Conservation (phyloP, 2,797 vertebrate species). For the Clamator glandarius region DNA sequence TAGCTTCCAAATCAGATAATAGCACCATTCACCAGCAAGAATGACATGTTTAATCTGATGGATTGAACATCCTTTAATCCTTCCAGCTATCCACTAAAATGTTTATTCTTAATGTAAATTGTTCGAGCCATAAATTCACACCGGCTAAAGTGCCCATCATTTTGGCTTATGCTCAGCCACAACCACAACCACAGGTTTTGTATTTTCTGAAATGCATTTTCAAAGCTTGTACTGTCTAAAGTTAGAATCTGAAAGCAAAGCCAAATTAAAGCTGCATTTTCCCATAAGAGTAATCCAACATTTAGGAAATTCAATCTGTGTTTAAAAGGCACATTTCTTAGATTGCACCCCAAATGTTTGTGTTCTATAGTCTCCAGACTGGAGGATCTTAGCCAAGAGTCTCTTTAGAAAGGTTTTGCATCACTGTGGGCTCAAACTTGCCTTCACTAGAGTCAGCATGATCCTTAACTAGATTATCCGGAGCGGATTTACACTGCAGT, state of each 20-base stretch:
- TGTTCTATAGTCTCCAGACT: background rate
- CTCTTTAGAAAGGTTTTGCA: background rate
- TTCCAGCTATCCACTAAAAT: conserved; percentile 56
- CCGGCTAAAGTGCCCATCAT: background rate
- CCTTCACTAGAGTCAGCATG: background rate
- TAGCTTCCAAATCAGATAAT: conserved; percentile 17
- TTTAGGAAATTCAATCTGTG: background rate
- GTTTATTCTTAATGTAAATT: conserved; percentile 62
- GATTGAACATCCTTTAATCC: conserved; percentile 61
- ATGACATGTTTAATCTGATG: conserved; percentile 40
- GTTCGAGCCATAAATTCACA: conserved; percentile 63
- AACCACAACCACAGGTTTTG: background rate
- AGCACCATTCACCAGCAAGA: conserved; percentile 28
- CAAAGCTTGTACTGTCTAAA: background rate
- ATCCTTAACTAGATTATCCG: background rate
- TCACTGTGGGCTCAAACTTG: background rate
- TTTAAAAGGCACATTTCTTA: background rate
- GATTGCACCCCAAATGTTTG: background rate
- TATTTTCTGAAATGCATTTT: conserved; percentile 34
- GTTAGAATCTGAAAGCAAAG: background rate
- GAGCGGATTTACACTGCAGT: background rate
- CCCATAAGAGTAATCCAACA: background rate
- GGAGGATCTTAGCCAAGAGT: background rate
- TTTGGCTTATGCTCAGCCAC: background rate
- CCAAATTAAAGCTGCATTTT: background rate